These are phyloP conservation scores for Lasiommata megera DNA, from an alignment of 2,888 invertebrate species.

Conservation along the genomic window DNA sequence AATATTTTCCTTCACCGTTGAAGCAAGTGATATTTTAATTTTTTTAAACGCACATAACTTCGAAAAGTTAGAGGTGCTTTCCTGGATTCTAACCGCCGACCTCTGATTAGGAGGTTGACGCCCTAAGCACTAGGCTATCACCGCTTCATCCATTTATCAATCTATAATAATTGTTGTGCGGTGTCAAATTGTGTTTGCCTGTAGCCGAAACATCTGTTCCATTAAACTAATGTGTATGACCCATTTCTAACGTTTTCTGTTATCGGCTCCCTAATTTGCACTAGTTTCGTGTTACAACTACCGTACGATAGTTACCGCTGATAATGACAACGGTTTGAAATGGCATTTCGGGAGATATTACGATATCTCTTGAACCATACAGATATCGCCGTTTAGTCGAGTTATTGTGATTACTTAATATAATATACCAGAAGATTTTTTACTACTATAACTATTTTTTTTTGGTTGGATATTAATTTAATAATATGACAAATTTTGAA, in stretches of 20 bases:
- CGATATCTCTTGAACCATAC: background rate
- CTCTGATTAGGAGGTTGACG: no score
- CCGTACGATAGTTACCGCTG: background rate
- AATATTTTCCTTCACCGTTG: no score
- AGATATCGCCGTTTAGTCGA: background rate
- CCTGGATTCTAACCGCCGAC: no score
- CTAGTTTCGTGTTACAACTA: slow-evolving; percentile 1
- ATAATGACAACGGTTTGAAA: background rate
- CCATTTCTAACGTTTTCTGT: slow-evolving; percentile 6
- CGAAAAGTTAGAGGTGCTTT: no score
- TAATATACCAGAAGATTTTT: no score
- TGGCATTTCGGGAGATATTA: background rate
- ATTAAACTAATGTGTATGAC: slow-evolving; percentile 13
- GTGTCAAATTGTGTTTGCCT: slow-evolving; percentile 4
- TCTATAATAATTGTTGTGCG: background rate
- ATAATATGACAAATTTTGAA: no score
- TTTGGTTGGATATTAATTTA: no score
- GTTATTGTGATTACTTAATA: background rate
- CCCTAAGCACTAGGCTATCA: no score
- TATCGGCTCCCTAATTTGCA: slow-evolving; percentile 5
- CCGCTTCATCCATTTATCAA: background rate
- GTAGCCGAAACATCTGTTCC: slow-evolving; percentile 11
- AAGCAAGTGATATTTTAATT: no score
- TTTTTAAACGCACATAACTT: no score
- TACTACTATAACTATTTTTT: no score